Percentiles rank a stretch among this genome's conserved stretches.
Conservation (phyloP, 2,888 invertebrate genomes). For the Lydus trimaculatus region DNA sequence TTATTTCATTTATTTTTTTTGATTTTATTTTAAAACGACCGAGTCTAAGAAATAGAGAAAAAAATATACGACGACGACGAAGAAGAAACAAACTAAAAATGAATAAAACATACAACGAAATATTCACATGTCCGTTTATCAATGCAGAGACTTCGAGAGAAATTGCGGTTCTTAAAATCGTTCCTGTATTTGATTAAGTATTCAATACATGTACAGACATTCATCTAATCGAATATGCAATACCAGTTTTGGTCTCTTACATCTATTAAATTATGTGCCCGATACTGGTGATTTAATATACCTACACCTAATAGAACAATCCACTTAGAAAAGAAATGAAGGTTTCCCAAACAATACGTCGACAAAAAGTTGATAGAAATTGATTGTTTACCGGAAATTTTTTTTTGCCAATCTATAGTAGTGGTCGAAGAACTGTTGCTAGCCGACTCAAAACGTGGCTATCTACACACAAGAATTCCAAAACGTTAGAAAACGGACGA, state of each 20-base stretch:
- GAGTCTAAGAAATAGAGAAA: too few species aligned
- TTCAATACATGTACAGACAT: slow-evolving; percentile 39
- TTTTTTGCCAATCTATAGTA: neutral
- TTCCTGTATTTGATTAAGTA: slow-evolving; percentile 30
- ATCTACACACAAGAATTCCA: neutral
- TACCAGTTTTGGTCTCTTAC: slow-evolving; percentile 43
- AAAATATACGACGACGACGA: too few species aligned
- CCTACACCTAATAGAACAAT: slow-evolving; percentile 44
- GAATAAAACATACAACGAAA: slow-evolving; percentile 11
- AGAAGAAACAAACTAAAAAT: neutral
- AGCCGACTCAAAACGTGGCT: neutral
- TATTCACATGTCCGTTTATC: slow-evolving; percentile 21
- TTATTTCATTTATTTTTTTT: neutral
- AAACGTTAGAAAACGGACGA: neutral
- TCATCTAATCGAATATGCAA: slow-evolving; percentile 43
- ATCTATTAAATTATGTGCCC: slow-evolving; percentile 41
- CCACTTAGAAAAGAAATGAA: slow-evolving; percentile 40
- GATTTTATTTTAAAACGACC: neutral
- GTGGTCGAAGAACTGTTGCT: neutral
- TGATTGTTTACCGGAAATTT: too few species aligned
- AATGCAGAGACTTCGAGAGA: slow-evolving; percentile 29
- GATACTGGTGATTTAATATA: slow-evolving; percentile 46
- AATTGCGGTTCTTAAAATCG: slow-evolving; percentile 33
- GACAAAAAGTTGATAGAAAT: too few species aligned
- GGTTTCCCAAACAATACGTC: slow-evolving; percentile 21